Evolutionary conservation across 2,888 invertebrate genomes (phyloP), one percentile per base, ranked within the genome.

Genomic region (Tipula vernalis): DNA sequence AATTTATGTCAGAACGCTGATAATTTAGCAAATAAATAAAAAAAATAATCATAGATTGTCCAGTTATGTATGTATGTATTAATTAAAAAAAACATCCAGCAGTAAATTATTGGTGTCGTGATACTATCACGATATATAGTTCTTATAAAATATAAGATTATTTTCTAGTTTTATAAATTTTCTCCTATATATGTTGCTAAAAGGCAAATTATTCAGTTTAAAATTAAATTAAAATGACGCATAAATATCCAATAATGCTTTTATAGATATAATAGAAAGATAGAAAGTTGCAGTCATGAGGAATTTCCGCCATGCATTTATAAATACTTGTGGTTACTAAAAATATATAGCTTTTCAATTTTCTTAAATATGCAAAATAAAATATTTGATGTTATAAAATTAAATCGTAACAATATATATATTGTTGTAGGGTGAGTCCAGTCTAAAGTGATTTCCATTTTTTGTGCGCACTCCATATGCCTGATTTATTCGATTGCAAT

Each of bases 401-500:
- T 71, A 71, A 71, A 71, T 8, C 51, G 51, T 57, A 57, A 57
- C 51, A 57, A 57, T 57, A 57, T 51, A 15, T 51, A 51, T 51
- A 15, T 57, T 5, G 15, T 6, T 57, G 15, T 5, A 15, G 15
- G 12, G n/a, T 71, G 71, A 28, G 28, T 71, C 71, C 71, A 71
- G 71, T 71, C 71, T 71, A 71, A 51, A 71, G 71, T 71, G 71
- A 71, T 71, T 51, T 71, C 51, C 28, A 28, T 28, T 3, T 28
- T 3, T 18, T 71, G 71, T 71, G 71, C 28, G 71, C 71, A 13
- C n/a, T 5, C 44, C 6, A n/a, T 5, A 51, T n/a, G n/a, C 6
- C 44, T 10, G 44, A 39, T 44, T 90, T 91, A 91, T 88, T 92
- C 91, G 88, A 91, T 91, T 57, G 91, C 90, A 87, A 92, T 89